Evolutionary conservation across 2,888 invertebrate genomes (phyloP).

Genomic region (Ophion obscuratus): DNA sequence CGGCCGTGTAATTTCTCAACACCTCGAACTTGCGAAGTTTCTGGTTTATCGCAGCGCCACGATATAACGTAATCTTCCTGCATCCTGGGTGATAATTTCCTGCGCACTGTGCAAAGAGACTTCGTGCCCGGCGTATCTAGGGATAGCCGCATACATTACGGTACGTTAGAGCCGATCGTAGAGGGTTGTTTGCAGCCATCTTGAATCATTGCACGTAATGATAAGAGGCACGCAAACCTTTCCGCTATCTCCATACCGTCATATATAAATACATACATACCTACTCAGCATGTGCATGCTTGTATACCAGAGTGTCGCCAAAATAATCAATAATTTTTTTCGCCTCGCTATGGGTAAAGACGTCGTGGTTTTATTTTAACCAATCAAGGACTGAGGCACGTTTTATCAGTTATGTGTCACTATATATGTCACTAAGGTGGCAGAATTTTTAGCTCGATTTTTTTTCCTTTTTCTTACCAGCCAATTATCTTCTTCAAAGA

Average conservation of each 20-base stretch:
- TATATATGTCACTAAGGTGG: too few species aligned
- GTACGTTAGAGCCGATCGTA: not conserved
- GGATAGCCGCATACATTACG: not conserved
- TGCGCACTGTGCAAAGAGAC: constrained; percentile 14
- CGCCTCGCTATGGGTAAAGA: too few species aligned
- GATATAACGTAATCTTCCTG: constrained; percentile 52
- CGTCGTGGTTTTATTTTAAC: too few species aligned
- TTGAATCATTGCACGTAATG: constrained; percentile 61
- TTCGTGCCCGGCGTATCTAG: not conserved
- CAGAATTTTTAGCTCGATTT: too few species aligned
- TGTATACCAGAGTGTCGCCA: not conserved
- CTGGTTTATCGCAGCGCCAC: constrained; percentile 51
- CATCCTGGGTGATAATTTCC: constrained; percentile 47
- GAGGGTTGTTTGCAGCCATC: constrained; percentile 48
- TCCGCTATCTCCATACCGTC: constrained; percentile 11
- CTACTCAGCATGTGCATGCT: not conserved
- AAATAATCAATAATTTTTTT: constrained; percentile 4
- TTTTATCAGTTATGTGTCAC: too few species aligned
- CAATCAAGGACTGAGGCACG: too few species aligned
- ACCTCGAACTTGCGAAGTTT: not conserved
- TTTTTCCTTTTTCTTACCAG: too few species aligned
- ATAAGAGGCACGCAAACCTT: constrained; percentile 54
- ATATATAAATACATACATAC: not conserved
- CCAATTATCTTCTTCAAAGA: too few species aligned
- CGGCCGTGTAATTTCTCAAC: not conserved